Evolutionary conservation across 2,113 vertebrate species (phyloP), one percentile per base, ranked within the genome.

Genomic region (Halcyon malimbica): DNA sequence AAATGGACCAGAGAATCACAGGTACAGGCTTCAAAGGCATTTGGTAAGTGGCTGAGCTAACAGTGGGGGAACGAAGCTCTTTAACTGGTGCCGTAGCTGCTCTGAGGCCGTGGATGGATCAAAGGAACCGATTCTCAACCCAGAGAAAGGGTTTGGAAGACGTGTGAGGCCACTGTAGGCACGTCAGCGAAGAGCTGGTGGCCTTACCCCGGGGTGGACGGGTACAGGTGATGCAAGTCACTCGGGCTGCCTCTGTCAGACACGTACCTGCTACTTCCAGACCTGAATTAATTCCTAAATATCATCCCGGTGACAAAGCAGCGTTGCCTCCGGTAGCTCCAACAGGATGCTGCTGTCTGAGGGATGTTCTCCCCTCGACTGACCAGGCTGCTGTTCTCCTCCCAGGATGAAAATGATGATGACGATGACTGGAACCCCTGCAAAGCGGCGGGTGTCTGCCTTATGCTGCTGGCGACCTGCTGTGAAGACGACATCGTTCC

Each of bases 391-490:
- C 13, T n/a, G 2, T 71, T 57, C 11, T 74, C 59, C 26, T 31
- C 21, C 42, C 94, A 99, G 99, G 99, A 99, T 13, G 99, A 99
- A 96, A 99, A 99, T 1, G 99, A 99, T 8, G 99, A 99, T 0
- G 99, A 99, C 0, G 99, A 99, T 0, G 99, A 99, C 98, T 99
- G 99, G 99, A 99, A 99, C 97, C 99, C 99, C 13, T 99, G 99
- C 62, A 99, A 99, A 96, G 99, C 99, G 0, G 99, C 99, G 0
- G 99, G 99, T 3, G 99, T 99, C 86, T 99, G 99, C 95, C 98
- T 99, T 96, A 99, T 99, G 99, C 98, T 99, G 48, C 97, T 99
- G 90, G 99, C 99, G 8, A 99, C 99, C 48, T 99, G 99, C 98
- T 99, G 99, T 17, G 99, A 99, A 97, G 99, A 99, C 33, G 99